phyloP scores from a whole-genome alignment of 2,888 invertebrate species.

The Melieria crassipennis region DNA sequence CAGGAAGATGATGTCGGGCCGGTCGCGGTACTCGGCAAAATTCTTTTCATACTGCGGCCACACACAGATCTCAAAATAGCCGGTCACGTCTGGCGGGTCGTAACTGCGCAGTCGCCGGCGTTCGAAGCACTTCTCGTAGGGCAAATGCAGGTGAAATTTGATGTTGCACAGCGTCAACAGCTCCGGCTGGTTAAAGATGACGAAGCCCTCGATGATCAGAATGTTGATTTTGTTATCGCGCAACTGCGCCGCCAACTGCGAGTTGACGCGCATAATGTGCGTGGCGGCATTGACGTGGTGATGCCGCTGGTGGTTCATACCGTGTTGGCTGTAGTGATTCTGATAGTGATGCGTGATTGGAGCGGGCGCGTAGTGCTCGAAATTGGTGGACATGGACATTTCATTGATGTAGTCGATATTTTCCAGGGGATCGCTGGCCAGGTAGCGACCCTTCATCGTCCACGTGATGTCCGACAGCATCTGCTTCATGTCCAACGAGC shows the following conservation, averaged over 20 bases:
- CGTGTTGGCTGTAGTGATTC: slow-evolving; percentile 38
- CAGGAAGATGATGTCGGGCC: slow-evolving; percentile 61
- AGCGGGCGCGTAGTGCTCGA: slow-evolving; percentile 54
- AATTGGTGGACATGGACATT: slow-evolving; percentile 44
- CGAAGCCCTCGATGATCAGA: slow-evolving; percentile 81
- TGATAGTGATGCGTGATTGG: slow-evolving; percentile 50
- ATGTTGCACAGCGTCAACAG: slow-evolving; percentile 74
- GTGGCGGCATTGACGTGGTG: slow-evolving; percentile 41
- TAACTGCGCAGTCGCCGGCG: slow-evolving; percentile 76
- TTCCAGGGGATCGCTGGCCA: slow-evolving; percentile 48
- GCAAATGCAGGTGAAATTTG: slow-evolving; percentile 79
- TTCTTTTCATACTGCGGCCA: slow-evolving; percentile 85
- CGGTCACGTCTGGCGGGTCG: slow-evolving; percentile 84
- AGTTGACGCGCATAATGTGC: slow-evolving; percentile 44
- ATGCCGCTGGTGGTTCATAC: slow-evolving; percentile 27
- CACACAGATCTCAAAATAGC: slow-evolving; percentile 88
- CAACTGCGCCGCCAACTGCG: slow-evolving; percentile 50
- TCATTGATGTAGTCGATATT: slow-evolving; percentile 47
- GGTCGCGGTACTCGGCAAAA: slow-evolving; percentile 64
- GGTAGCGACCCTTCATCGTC: slow-evolving; percentile 56
- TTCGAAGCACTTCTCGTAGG: slow-evolving; percentile 73
- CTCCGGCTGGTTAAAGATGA: slow-evolving; percentile 76
- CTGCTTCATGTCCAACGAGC: slow-evolving; percentile 77
- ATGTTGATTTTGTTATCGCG: slow-evolving; percentile 66
- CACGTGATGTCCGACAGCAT: slow-evolving; percentile 73